Base-by-base conservation (phyloP, 92 coral and sea anemone species). In the Epizoanthus ramosus region DNA sequence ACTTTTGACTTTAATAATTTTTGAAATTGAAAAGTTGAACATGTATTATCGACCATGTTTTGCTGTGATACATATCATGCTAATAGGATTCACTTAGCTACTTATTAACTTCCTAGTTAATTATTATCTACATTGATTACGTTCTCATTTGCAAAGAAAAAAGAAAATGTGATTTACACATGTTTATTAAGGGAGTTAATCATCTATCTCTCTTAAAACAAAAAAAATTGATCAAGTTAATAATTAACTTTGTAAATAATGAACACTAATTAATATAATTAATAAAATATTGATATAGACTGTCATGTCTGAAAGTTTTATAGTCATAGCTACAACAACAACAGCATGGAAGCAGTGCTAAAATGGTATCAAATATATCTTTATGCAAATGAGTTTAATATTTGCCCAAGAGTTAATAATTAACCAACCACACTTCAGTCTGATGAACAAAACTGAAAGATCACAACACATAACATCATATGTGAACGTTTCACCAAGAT, bases 311-410 rank as follows among this genome's bases (percentile, higher is more conserved):
- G 61, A 57, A 57, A 57, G 61, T 57, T 57, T 57, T 57, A 57
- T 57, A 19, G 21, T n/a, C 61, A 57, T 57, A 57, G 61, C 61
- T 57, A 57, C 61, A 57, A 57, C 61, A 57, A 57, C 61, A 57
- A n/a, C 21, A n/a, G 60, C 19, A 13, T 57, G 60, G 60, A 57
- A 57, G 60, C 60, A 57, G 61, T n/a, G 61, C 61, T 57, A 57
- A 57, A 57, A 57, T n/a, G 14, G 66, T n/a, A 61, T 61, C 66
- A 61, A 61, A 18, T 21, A 61, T 61, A 61, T 61, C 33, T 61
- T 61, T 61, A 61, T 61, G 66, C 66, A 61, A 61, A 61, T 61
- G 24, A 61, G 66, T 61, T 61, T 61, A 61, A 61, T 61, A 61
- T n/a, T 61, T 61, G 66, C 66, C 66, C 66, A 5, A 3, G 6